Conservation (phyloP, 1,140 invertebrate species). For the Cephus cinctus region DNA sequence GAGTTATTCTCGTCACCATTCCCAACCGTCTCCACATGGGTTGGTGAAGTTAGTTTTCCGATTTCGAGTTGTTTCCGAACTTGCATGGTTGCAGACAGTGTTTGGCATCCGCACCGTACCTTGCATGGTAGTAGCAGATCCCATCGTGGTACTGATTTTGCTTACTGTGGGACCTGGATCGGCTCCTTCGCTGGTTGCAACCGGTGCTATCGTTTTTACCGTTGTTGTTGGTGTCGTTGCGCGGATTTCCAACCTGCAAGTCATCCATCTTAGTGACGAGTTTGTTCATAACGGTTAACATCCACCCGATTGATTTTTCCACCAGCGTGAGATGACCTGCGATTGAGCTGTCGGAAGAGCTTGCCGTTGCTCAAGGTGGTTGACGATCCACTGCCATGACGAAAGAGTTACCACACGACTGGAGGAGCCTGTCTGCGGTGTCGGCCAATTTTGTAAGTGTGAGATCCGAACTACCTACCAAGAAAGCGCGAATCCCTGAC, state of each 20-base stretch:
- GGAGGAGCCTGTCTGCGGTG: constrained; percentile 2
- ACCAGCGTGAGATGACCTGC: too few relatives aligned
- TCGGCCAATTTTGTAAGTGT: constrained; percentile 2
- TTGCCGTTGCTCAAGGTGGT: neutral
- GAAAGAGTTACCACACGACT: constrained; percentile 1
- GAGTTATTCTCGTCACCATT: neutral
- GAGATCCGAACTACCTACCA: neutral
- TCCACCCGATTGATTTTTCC: too few relatives aligned
- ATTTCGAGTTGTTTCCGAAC: neutral
- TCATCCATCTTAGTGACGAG: neutral
- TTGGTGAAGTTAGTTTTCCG: constrained; percentile 1
- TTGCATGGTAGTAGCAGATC: constrained; percentile 1
- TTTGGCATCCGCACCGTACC: neutral
- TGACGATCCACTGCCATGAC: neutral
- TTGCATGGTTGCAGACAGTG: neutral
- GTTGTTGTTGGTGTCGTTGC: too few relatives aligned
- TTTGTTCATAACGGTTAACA: too few relatives aligned
- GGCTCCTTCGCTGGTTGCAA: neutral
- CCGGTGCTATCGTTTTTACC: neutral
- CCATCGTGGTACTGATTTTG: neutral
- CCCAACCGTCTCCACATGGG: neutral
- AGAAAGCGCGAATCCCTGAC: neutral
- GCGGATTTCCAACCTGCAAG: too few relatives aligned
- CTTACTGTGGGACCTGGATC: neutral
- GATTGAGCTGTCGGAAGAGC: too few relatives aligned